phyloP scores from a whole-genome alignment of 2,888 invertebrate species.

The Drosophila mayaguana region DNA sequence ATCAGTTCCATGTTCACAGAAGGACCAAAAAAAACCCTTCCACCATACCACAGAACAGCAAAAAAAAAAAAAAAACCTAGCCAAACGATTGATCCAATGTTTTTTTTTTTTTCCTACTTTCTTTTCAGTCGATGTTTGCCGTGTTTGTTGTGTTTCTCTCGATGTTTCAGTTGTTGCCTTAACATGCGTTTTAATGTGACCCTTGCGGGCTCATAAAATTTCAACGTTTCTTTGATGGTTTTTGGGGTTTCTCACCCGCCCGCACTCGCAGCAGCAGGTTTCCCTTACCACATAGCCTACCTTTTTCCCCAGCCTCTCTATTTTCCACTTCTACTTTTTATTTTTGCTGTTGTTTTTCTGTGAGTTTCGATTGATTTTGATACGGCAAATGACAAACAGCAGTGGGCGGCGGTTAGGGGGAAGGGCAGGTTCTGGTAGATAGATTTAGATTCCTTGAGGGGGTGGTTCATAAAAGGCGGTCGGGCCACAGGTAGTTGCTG shows the following conservation, averaged over 20 bases:
- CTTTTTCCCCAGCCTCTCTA: neutral
- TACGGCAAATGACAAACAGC: constrained; percentile 60
- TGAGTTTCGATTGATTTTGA: constrained; percentile 71
- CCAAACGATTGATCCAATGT: constrained; percentile 25
- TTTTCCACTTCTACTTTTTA: neutral
- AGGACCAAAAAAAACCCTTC: constrained; percentile 14
- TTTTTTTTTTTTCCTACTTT: constrained; percentile 19
- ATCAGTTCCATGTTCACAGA: constrained; percentile 40
- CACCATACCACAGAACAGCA: neutral
- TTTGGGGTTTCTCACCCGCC: constrained; percentile 40
- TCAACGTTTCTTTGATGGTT: constrained; percentile 61
- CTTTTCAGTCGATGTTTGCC: constrained; percentile 13
- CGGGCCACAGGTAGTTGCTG: constrained; percentile 50
- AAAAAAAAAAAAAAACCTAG: neutral
- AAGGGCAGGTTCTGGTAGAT: neutral
- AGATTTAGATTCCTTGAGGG: constrained; percentile 13
- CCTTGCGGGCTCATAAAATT: constrained; percentile 78
- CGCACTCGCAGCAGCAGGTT: neutral
- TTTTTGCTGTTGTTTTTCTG: constrained; percentile 28
- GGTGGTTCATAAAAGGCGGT: constrained; percentile 45
- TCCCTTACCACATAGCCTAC: constrained; percentile 1
- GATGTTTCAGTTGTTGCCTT: constrained; percentile 54
- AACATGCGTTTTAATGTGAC: constrained; percentile 81
- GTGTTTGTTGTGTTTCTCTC: constrained; percentile 29
- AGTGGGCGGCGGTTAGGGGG: neutral